Base-by-base conservation (phyloP, 1,140 invertebrate genomes). In the Cepaea nemoralis region DNA sequence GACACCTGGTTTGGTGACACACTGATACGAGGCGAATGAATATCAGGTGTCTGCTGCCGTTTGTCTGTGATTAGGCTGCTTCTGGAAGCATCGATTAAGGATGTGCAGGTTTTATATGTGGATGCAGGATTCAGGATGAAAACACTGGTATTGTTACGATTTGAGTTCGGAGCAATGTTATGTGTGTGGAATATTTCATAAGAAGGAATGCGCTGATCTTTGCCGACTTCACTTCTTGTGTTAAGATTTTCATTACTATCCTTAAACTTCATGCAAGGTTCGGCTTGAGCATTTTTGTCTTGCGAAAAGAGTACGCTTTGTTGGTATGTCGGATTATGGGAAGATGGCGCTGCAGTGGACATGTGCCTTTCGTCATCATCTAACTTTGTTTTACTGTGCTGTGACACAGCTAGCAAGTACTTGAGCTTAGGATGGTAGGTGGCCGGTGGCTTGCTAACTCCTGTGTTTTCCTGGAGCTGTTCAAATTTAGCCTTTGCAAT, bases 401-500 rank as follows among this genome's bases (percentile, higher is more conserved):
- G 77, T 2, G 78, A n/a, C 31, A 45, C 27, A 1, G 78, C 78
- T 24, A 80, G n/a, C 27, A 80, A 63, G 33, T 80, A 80, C 27
- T 80, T 80, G 31, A 80, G 69, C 39, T 80, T 80, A 24, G 78
- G 78, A n/a, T 80, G 78, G 35, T 80, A 80, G 5, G 69, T 35
- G 0, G 40, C 16, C 69, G 37, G 35, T 39, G 35, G 24, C 8
- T 71, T 40, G 19, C 19, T 39, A 71, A 50, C 39, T 35, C 45
- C 42, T 10, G 27, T 40, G 16, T 55, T 40, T 31, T 42, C 37
- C 69, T 80, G 67, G 35, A 19, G 6, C n/a, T 42, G 24, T 40
- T 48, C 55, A 63, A 35, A 55, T 35, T 31, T 63, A 22, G 40
- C 45, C 22, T n/a, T 59, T 14, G 42, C 40, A 27, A 75, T 75